A percentile compares a stretch with the other conserved stretches of the same genome.
phyloP scores from a whole-genome alignment of 2,113 vertebrate species.

The Coracopsis vasa region DNA sequence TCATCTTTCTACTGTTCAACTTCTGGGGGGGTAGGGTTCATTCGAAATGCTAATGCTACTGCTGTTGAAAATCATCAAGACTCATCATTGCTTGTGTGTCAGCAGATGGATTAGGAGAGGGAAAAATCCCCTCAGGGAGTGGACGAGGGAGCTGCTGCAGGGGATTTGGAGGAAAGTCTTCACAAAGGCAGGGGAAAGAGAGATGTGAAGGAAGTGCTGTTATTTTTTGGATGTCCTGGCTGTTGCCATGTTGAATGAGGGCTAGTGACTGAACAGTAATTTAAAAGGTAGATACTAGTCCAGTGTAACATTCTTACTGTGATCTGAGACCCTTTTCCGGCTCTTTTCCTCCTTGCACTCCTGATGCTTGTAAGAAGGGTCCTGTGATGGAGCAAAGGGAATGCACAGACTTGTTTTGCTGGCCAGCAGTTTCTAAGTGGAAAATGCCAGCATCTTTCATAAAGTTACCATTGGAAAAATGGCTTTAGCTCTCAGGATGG shows the following conservation, averaged over 20 bases:
- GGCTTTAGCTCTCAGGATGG: not conserved
- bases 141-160: not conserved
- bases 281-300: not conserved
- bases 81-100: slow-evolving; percentile 1
- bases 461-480: not conserved
- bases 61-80: slow-evolving; percentile 15
- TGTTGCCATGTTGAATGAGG: not conserved
- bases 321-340: not conserved
- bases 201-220: not conserved
- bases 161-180: not conserved
- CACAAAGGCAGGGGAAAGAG: not conserved
- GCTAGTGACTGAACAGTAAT: not conserved
- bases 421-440: not conserved
- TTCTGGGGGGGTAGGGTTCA: not conserved
- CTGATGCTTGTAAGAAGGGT: not conserved
- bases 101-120: slow-evolving; percentile 2
- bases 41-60: not conserved
- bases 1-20: not conserved
- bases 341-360: not conserved
- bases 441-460: not conserved
- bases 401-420: not conserved
- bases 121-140: not conserved
- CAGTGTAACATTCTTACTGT: not conserved
- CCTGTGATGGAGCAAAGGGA: not conserved
- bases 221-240: not conserved